Conservation (phyloP, 2,797 vertebrate species). For the Ptychadena robeensis region DNA sequence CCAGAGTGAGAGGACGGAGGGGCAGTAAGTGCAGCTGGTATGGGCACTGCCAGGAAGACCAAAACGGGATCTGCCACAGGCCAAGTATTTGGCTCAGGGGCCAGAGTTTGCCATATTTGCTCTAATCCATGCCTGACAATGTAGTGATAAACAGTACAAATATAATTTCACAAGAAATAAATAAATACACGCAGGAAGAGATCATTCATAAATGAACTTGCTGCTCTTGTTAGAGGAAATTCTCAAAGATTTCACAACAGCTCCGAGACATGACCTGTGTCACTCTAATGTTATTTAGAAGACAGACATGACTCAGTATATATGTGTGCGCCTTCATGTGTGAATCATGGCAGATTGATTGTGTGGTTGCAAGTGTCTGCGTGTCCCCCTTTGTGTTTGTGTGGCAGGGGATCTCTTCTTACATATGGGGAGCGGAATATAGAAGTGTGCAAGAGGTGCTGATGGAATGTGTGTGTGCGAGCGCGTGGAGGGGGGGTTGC, state of each 20-base stretch:
- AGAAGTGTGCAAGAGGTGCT: conserved; percentile 4
- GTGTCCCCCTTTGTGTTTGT: conserved; percentile 58
- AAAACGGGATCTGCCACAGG: too few relatives aligned
- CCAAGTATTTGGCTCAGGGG: too few relatives aligned
- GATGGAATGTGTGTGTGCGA: too few relatives aligned
- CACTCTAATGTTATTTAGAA: neutral
- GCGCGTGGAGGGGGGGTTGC: neutral
- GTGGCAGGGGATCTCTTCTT: conserved; percentile 53
- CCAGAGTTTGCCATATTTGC: too few relatives aligned
- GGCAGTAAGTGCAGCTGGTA: too few relatives aligned
- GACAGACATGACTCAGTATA: conserved; percentile 50
- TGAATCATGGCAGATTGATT: conserved; percentile 54
- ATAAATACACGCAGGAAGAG: neutral
- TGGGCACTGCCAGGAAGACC: too few relatives aligned
- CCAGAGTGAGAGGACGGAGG: too few relatives aligned
- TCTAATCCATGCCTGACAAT: too few relatives aligned
- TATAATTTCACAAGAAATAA: too few relatives aligned
- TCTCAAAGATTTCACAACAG: neutral
- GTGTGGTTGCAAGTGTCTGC: conserved; percentile 53
- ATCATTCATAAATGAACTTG: neutral
- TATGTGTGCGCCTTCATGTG: conserved; percentile 1
- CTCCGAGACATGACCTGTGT: neutral
- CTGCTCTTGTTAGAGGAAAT: neutral
- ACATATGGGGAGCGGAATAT: conserved; percentile 42
- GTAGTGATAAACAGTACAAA: too few relatives aligned